Evolutionary conservation across 37 sponge, comb jelly and placozoan genomes (phyloP), one percentile per base, ranked within the genome.

Genomic region (Theonella swinhoei): DNA sequence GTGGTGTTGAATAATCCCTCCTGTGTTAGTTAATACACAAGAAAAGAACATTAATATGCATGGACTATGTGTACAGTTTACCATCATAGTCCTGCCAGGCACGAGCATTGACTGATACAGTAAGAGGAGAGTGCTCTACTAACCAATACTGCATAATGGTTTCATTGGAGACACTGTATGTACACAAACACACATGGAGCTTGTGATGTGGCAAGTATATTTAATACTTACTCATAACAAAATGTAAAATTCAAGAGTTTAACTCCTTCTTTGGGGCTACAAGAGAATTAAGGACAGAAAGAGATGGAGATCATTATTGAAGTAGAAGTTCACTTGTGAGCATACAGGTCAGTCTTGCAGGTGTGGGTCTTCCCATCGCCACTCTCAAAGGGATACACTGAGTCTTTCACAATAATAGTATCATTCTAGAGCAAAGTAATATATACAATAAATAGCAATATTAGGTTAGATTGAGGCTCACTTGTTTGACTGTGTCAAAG

Each of bases 81-180:
- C 95, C 88, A 36, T 74, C 62, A 63, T 95, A 95, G 39, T 95
- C 96, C 70, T 93, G 93, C 96, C 96, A 95, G 63, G 78, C 36
- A 17, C 70, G 36, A 31, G 96, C 96, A 75, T 95, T 89, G 32
- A 89, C 91, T 3, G 91, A 83, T n/a, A 83, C 80, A 32, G 94
- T 81, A 7, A 92, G 40, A 0, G 96, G 96, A 38, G 82, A 54
- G 3, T 31, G 23, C 0, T 11, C 24, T 2, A 59, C 23, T 33
- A 85, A 34, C 0, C 42, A 24, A 8, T 42, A 4, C 40, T 42
- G 42, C 80, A 78, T 83, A 17, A 39, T 23, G 0, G 17, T n/a
- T 34, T 86, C 79, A 77, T 47, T 69, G 14, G 68, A n/a, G n/a
- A n/a, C n/a, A n/a, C n/a, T n/a, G n/a, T n/a, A n/a, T n/a, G n/a